Conservation (phyloP, 2,888 invertebrate genomes). For the Agrypnus murinus region DNA sequence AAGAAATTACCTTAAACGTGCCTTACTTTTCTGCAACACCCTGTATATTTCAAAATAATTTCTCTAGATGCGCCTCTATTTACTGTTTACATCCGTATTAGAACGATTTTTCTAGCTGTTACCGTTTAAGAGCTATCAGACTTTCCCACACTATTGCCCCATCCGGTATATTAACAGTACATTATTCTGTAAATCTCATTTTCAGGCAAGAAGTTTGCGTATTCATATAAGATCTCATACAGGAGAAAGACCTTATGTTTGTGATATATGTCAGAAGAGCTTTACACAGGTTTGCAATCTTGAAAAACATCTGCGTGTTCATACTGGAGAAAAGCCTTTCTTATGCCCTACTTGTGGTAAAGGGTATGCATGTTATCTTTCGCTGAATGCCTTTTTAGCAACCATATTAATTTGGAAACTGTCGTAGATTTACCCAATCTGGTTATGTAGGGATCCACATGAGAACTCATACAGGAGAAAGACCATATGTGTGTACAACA, state of each 20-base stretch:
- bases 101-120: no score
- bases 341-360: constrained; percentile 70
- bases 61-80: no score
- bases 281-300: constrained; percentile 70
- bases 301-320: constrained; percentile 70
- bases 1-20: no score
- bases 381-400: no score
- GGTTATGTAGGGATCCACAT: constrained; percentile 71
- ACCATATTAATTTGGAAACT: not conserved
- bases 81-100: no score
- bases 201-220: constrained; percentile 68
- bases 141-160: no score
- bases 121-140: no score
- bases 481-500: constrained; percentile 69
- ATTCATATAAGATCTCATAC: constrained; percentile 71
- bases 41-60: no score
- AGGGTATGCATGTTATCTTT: no score
- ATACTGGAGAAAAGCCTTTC: constrained; percentile 71
- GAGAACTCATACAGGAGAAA: constrained; percentile 70
- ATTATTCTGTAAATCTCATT: no score
- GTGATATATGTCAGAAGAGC: constrained; percentile 68
- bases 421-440: constrained; percentile 69
- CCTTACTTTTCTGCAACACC: no score
- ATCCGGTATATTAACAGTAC: no score
- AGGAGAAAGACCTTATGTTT: constrained; percentile 70